Base-by-base conservation (phyloP, 2,888 invertebrate species). In the Drosophila algonquin region DNA sequence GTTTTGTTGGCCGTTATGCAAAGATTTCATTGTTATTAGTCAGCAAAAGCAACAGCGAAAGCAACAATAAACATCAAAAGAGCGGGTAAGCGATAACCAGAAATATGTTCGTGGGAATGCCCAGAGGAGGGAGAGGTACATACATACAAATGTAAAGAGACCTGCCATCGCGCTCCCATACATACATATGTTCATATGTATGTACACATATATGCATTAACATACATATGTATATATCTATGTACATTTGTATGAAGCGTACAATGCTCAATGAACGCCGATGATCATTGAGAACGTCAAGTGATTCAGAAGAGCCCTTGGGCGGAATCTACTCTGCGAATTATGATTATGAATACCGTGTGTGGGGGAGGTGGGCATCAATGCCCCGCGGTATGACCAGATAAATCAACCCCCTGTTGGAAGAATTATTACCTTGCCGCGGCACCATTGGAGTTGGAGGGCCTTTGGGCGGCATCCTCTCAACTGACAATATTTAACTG, bases 21-120 rank as follows among this genome's bases (percentile, higher is more conserved):
- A 86, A 81, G 65, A 86, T 78, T 87, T 82, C 70, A 75, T 85
- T 83, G 84, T 83, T 71, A 83, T 81, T 86, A 83, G 81, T 81
- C 81, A 81, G 30, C 30, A 30, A 30, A 30, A 30, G 30, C 27
- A 27, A 27, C 30, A 35, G 83, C 78, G 55, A 72, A 55, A 53
- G 47, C 54, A 73, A 55, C 58, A 59, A 72, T n/a, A 53, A 61
- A 50, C 61, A 62, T 18, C 72, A 44, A 18, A 58, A 53, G 47
- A 44, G 14, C 71, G 74, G 80, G 82, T 85, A 85, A 85, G 80
- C 74, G 64, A 81, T 67, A 63, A 72, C 63, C 54, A 63, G n/a
- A 54, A 53, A 47, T 44, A 30, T 27, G 50, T n/a, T 35, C 3
- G 7, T 14, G 44, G 32, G 50, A 51, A 50, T 54, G 55, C n/a